Evolutionary conservation across 2,113 vertebrate species (phyloP).

Genomic region (Nanorana parkeri): DNA sequence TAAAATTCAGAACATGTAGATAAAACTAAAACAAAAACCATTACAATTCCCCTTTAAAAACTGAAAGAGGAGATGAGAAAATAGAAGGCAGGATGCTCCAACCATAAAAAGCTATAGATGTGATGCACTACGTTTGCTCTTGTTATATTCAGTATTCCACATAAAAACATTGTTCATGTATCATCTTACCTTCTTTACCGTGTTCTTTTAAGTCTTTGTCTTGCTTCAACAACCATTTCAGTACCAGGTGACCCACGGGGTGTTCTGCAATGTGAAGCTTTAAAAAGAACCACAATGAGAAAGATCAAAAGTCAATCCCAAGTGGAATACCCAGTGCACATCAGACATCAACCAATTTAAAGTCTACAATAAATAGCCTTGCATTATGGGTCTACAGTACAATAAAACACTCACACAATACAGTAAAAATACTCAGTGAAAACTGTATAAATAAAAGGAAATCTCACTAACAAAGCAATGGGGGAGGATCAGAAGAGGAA

Average conservation of each 20-base stretch:
- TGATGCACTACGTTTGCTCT: neutral
- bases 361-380: neutral
- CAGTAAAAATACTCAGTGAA: too few species aligned
- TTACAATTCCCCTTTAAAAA: too few species aligned
- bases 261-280: conserved; percentile 95
- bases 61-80: too few species aligned
- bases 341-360: neutral
- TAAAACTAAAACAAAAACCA: too few species aligned
- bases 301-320: neutral
- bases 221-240: conserved; percentile 95
- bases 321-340: neutral
- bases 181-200: conserved; percentile 80
- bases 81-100: neutral
- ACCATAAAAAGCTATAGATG: too few species aligned
- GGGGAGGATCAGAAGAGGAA: too few species aligned
- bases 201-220: conserved; percentile 80
- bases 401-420: neutral
- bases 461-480: too few species aligned
- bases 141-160: neutral
- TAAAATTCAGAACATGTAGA: too few species aligned
- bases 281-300: conserved; percentile 54
- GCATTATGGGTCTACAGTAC: neutral
- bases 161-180: neutral
- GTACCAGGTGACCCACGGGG: conserved; percentile 92
- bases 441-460: too few species aligned